These are phyloP conservation scores for Leucoma salicis DNA, from an alignment of 2,888 invertebrate genomes.

Conservation along the genomic window DNA sequence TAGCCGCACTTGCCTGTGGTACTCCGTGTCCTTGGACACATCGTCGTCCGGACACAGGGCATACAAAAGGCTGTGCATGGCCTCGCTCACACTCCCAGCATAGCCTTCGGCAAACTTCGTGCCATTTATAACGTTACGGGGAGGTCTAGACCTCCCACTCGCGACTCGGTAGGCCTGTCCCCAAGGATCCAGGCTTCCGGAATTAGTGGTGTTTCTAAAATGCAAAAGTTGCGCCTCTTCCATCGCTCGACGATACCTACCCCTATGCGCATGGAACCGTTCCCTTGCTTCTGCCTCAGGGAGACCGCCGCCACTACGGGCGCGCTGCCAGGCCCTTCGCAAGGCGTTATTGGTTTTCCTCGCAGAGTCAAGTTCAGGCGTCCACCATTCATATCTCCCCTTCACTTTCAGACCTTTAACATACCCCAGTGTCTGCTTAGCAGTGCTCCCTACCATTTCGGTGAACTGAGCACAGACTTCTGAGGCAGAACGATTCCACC, in stretches of 20 bases:
- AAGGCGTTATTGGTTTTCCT: not conserved
- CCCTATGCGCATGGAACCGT: not conserved
- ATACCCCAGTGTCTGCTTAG: not conserved
- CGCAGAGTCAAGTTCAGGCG: slow-evolving; percentile 1
- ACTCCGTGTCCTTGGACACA: slow-evolving; percentile 7
- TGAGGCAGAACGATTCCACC: not conserved
- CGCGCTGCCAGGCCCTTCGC: slow-evolving; percentile 9
- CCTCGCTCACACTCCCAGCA: slow-evolving; percentile 8
- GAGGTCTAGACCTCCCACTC: slow-evolving; percentile 20
- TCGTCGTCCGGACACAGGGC: slow-evolving; percentile 40
- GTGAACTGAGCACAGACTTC: too few relatives aligned
- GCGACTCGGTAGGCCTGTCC: slow-evolving; percentile 28
- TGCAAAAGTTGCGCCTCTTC: slow-evolving; percentile 6
- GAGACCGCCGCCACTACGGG: not conserved
- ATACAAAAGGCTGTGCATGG: slow-evolving; percentile 19
- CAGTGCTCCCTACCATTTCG: too few relatives aligned
- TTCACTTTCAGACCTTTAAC: not conserved
- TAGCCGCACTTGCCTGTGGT: slow-evolving; percentile 25
- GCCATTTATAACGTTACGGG: slow-evolving; percentile 18
- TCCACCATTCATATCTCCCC: slow-evolving; percentile 16
- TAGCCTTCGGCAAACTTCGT: slow-evolving; percentile 6
- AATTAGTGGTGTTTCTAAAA: not conserved
- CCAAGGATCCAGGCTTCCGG: slow-evolving; percentile 16
- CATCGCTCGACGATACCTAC: slow-evolving; percentile 7
- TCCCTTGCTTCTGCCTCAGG: not conserved